A percentile compares a stretch with the other conserved stretches of the same genome.
These are phyloP conservation scores for Xerus rutilus DNA, from an alignment of 2,797 vertebrate species.

Conservation along the genomic window DNA sequence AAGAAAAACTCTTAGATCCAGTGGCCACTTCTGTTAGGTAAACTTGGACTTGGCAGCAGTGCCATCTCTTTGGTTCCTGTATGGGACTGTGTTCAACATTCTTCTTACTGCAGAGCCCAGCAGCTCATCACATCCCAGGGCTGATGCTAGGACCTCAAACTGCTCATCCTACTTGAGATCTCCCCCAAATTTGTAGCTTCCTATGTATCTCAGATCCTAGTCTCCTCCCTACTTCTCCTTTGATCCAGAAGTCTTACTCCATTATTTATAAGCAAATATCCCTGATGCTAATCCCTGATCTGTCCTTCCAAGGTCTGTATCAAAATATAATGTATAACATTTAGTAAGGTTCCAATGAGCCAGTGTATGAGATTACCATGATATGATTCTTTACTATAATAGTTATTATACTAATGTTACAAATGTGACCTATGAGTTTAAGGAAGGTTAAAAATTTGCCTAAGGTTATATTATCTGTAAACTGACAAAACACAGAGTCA, in stretches of 20 bases:
- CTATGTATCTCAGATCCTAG: neutral
- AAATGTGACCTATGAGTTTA: neutral
- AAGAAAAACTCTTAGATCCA: neutral
- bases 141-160: neutral
- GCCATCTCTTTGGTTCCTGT: neutral
- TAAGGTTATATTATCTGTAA: neutral
- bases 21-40: no score
- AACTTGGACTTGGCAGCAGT: fast-evolving
- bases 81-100: fast-evolving
- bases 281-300: neutral
- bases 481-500: neutral
- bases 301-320: neutral
- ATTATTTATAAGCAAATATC: neutral
- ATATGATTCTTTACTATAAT: neutral
- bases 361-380: neutral
- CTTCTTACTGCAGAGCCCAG: neutral
- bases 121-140: fast-evolving
- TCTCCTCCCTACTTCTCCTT: neutral
- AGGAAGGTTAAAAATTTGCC: neutral
- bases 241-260: neutral
- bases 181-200: neutral
- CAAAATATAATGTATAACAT: neutral
- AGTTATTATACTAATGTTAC: neutral
- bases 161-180: neutral
- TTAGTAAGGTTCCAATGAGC: neutral